These are phyloP conservation scores for Chymomyza costata DNA, from an alignment of 1,140 invertebrate genomes.

Conservation along the genomic window DNA sequence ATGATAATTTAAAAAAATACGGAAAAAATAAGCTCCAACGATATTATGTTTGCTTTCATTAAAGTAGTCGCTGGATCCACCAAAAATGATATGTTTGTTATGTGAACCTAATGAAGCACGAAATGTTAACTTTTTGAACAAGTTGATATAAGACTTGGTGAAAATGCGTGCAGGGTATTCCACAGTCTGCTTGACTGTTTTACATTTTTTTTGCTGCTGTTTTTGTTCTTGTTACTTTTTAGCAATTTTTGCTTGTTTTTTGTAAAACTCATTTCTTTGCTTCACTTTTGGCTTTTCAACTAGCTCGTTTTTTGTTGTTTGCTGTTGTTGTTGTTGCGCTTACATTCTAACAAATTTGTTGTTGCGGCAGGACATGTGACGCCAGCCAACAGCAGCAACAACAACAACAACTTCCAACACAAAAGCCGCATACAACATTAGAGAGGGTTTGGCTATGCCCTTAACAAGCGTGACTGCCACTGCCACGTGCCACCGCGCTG, in stretches of 20 bases:
- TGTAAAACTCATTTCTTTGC: slow-evolving; percentile 56
- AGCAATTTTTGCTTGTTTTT: slow-evolving; percentile 17
- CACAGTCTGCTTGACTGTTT: too few relatives aligned
- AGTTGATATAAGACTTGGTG: too few relatives aligned
- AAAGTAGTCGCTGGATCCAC: too few relatives aligned
- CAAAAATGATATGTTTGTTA: too few relatives aligned
- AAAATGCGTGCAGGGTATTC: too few relatives aligned
- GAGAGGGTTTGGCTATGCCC: slow-evolving; percentile 25
- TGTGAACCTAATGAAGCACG: too few relatives aligned
- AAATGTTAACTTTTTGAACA: too few relatives aligned
- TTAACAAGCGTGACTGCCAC: slow-evolving; percentile 34
- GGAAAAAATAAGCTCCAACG: too few relatives aligned
- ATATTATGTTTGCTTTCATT: too few relatives aligned
- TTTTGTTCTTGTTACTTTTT: slow-evolving; percentile 15
- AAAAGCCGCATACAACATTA: slow-evolving; percentile 13
- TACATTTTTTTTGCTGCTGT: slow-evolving; percentile 14
- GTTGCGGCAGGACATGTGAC: slow-evolving; percentile 55
- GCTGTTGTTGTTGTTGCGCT: slow-evolving; percentile 2
- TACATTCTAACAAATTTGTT: slow-evolving; percentile 51
- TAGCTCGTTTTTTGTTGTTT: slow-evolving; percentile 24
- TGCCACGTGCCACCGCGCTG: slow-evolving; percentile 1
- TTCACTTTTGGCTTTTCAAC: slow-evolving; percentile 56
- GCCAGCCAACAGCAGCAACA: slow-evolving; percentile 21
- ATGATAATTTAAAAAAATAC: too few relatives aligned
- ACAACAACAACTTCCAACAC: slow-evolving; percentile 14